Base-by-base conservation (phyloP, 2,113 vertebrate genomes). In the Saguinus imperator region DNA sequence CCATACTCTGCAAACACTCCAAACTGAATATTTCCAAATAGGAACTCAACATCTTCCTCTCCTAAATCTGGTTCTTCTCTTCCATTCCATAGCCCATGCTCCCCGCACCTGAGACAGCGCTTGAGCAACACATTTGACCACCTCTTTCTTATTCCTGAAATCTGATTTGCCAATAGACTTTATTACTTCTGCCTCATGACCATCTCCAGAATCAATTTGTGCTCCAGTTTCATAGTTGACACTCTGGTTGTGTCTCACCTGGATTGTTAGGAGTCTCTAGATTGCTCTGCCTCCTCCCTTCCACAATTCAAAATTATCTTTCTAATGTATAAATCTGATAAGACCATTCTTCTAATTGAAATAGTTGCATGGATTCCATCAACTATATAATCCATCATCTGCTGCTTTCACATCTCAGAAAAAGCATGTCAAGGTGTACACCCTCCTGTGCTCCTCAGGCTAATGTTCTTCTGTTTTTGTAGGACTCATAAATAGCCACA, bases 1-100 rank as follows among this genome's bases (percentile, higher is more conserved):
- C 1, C 57, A 25, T 5, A 13, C 8, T 27, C 21, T 45, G n/a
- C 76, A 76, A 75, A 21, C 8, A 48, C 7, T 57, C 45, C 55
- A 37, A 21, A 43, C 20, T 48, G 72, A 52, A 23, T 20, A n/a
- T 3, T 5, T 50, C 6, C 72, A 64, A 32, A 48, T 3, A n/a
- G 5, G 43, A 84, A 43, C 32, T 82, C 48, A 37, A 18, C 25
- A 6, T 29, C 52, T 86, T 72, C 72, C 66, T 81, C 13, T 64
- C 3, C 37, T 58, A 57, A 87, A 40, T 52, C 9, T 5, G 0
- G 4, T n/a, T 83, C 75, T 72, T 73, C 35, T 35, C 8, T 40
- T 20, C 8, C 16, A 3, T 35, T 79, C 76, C 16, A 0, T 48
- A 11, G 37, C 20, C 43, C 1, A 0, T 2, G 11, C 32, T 25